phyloP scores from a whole-genome alignment of 2,888 invertebrate genomes.

The Dolichomitus sp. region DNA sequence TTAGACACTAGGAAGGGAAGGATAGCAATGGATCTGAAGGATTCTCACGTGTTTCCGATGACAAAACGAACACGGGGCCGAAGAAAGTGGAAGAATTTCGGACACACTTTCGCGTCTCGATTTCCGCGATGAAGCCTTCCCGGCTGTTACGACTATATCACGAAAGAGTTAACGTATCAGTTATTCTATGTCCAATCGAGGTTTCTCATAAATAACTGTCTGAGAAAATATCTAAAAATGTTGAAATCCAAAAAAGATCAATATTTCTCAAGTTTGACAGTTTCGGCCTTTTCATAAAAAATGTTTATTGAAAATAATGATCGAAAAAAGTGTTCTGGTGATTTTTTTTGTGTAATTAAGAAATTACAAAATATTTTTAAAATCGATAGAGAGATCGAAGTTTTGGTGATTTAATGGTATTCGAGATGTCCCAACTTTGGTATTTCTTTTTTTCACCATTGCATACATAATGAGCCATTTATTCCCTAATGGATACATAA shows the following conservation, averaged over 20 bases:
- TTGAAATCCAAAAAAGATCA: background rate
- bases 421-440: too few species aligned
- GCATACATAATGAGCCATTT: too few species aligned
- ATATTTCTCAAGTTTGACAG: too few species aligned
- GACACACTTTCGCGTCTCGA: constrained; percentile 31
- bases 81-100: constrained; percentile 25
- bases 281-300: background rate
- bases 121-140: constrained; percentile 4
- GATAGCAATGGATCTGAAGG: background rate
- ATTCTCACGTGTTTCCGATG: constrained; percentile 1
- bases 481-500: background rate
- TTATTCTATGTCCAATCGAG: background rate
- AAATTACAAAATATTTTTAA: too few species aligned
- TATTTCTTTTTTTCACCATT: too few species aligned
- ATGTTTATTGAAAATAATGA: background rate
- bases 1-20: background rate
- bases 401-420: too few species aligned
- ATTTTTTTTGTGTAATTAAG: too few species aligned
- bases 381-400: too few species aligned
- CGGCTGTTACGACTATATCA: constrained; percentile 4
- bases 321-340: too few species aligned
- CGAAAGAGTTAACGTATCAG: background rate
- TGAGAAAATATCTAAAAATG: background rate
- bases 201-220: background rate
- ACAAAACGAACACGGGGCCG: constrained; percentile 13